phyloP scores from a whole-genome alignment of 2,888 invertebrate species.

The Hyppa rectilinea region DNA sequence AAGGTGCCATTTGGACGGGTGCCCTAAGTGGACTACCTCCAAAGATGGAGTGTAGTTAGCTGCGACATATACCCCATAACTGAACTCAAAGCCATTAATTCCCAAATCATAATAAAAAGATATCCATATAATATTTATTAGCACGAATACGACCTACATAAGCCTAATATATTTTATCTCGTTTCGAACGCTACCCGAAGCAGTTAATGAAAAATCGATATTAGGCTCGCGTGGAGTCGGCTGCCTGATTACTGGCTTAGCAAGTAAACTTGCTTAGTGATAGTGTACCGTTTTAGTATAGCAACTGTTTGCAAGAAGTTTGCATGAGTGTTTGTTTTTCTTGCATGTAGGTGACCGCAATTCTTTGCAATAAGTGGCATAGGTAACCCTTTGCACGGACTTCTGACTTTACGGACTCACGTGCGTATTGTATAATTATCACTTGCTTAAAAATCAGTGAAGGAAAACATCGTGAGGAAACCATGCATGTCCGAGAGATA shows the following conservation, averaged over 20 bases:
- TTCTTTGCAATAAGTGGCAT: too few relatives aligned
- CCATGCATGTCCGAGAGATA: too few relatives aligned
- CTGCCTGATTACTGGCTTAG: slow-evolving; percentile 41
- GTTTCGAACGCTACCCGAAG: slow-evolving; percentile 26
- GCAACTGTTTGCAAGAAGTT: neutral
- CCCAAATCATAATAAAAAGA: slow-evolving; percentile 45
- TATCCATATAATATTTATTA: slow-evolving; percentile 54
- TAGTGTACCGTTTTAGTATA: slow-evolving; percentile 7
- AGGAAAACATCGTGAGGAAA: too few relatives aligned
- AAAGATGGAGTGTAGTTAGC: too few relatives aligned
- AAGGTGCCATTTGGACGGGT: too few relatives aligned
- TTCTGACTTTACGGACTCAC: too few relatives aligned
- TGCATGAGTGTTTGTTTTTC: neutral
- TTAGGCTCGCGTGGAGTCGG: slow-evolving; percentile 35
- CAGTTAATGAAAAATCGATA: slow-evolving; percentile 66
- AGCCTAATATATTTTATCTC: slow-evolving; percentile 63
- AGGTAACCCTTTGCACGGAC: too few relatives aligned
- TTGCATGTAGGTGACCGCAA: neutral
- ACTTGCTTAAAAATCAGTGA: too few relatives aligned
- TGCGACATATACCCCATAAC: too few relatives aligned
- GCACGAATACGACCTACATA: slow-evolving; percentile 41
- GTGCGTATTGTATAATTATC: too few relatives aligned
- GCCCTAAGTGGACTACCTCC: too few relatives aligned
- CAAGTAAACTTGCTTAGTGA: slow-evolving; percentile 21
- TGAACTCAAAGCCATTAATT: slow-evolving; percentile 3